Evolutionary conservation across 2,888 invertebrate species (phyloP).

Genomic region (Thymelicus sylvestris): DNA sequence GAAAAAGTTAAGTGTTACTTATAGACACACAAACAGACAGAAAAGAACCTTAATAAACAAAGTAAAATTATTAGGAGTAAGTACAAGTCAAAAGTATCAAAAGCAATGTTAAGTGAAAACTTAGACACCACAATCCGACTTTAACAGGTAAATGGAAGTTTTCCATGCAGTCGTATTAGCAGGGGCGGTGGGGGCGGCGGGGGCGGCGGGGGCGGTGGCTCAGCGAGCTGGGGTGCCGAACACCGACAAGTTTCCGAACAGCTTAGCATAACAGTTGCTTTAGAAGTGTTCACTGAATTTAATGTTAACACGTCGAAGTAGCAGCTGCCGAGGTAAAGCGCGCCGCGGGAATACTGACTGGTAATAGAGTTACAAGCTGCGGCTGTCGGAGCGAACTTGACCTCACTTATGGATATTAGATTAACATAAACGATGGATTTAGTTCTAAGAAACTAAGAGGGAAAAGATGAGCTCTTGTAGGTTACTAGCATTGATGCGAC

Average conservation of each 20-base stretch:
- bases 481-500: no score
- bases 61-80: no score
- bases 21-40: no score
- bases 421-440: no score
- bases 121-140: not conserved
- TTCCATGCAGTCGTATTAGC: not conserved
- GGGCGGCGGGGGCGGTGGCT: no score
- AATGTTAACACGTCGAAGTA: constrained; percentile 20
- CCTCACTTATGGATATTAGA: no score
- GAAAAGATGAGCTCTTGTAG: no score
- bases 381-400: not conserved
- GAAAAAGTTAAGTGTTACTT: no score
- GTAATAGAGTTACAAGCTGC: constrained; percentile 11
- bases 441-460: no score
- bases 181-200: not conserved
- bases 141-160: constrained; percentile 1
- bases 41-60: no score
- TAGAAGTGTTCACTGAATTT: constrained; percentile 16
- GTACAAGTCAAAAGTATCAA: no score
- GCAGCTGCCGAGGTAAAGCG: not conserved
- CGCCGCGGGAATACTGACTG: not conserved
- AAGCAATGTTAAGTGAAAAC: not conserved
- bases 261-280: constrained; percentile 27
- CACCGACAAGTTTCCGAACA: not conserved
- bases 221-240: not conserved